Base-by-base conservation (phyloP, 2,888 invertebrate species). In the Trissolcus brochymenae region DNA sequence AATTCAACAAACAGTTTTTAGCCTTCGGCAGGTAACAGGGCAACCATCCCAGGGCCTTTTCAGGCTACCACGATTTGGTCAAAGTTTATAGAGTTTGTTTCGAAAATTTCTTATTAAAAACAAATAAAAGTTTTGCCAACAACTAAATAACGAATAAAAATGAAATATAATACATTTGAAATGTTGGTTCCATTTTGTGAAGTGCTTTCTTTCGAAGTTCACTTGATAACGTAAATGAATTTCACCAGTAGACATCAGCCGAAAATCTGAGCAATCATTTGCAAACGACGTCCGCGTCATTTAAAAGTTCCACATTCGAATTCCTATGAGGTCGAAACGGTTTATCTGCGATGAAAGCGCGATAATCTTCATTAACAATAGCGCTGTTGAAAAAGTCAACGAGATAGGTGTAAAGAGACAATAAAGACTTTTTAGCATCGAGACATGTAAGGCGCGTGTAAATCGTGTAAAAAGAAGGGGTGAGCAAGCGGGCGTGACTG, bases 401-500 rank as follows among this genome's bases (percentile, higher is more conserved):
- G 73, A 74, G 70, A 68, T 79, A 80, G 76, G 76, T 71, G 73
- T 79, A 76, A 72, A 75, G 78, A 81, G 80, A 78, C 75, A 78
- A 76, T 76, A 72, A 79, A 76, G 79, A 79, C 73, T 79, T 82
- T 82, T 82, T 77, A 76, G 74, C 80, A 61, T 55, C 73, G 81
- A 83, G 82, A 83, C 83, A 85, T 84, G 85, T 83, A 83, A 84
- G 82, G 80, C 83, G 81, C 81, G 83, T 84, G 86, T 87, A 86
- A 87, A 86, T 82, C 86, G 83, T 84, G 85, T 82, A 83, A 86
- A 85, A 82, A 82, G 83, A 82, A 85, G 85, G 87, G 87, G 87
- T 87, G 87, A 85, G 83, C 86, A 88, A 88, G 88, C 88, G 88
- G 88, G 88, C 88, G 88, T 88, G 88, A 88, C 88, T 87, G 88